Evolutionary conservation across 2,113 vertebrate genomes (phyloP).

Genomic region (Pelodiscus sinensis): DNA sequence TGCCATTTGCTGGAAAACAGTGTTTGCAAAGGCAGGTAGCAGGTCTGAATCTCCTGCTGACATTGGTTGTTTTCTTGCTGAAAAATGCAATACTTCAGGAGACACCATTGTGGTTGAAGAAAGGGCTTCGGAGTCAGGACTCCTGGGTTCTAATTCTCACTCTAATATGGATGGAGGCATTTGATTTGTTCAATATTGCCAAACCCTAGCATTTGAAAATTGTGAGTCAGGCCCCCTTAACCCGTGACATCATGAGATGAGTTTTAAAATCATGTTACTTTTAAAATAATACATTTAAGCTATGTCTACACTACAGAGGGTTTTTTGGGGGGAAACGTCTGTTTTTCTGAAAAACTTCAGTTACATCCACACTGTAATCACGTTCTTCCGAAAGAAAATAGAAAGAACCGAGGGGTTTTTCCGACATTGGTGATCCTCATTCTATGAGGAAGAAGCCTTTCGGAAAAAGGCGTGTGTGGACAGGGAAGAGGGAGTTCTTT

Average conservation of each 20-base stretch:
- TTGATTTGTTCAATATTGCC: slow-evolving; percentile 34
- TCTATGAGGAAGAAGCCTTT: too few relatives aligned
- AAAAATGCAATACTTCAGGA: neutral
- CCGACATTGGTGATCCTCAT: too few relatives aligned
- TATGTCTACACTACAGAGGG: too few relatives aligned
- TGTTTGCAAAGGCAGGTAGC: slow-evolving; percentile 57
- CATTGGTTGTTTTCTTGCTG: neutral
- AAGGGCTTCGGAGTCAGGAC: slow-evolving; percentile 6
- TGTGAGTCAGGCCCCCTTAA: rapidly evolving
- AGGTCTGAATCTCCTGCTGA: slow-evolving; percentile 14
- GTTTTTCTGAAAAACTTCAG: too few relatives aligned
- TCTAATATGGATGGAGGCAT: neutral
- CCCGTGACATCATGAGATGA: neutral
- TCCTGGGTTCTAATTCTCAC: neutral
- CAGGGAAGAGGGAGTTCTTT: too few relatives aligned
- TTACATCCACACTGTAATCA: too few relatives aligned
- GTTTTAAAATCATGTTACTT: neutral
- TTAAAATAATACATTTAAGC: neutral
- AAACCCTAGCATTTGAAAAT: slow-evolving; percentile 29
- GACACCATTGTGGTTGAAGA: slow-evolving; percentile 30
- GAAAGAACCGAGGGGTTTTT: too few relatives aligned
- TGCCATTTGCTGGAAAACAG: slow-evolving; percentile 24
- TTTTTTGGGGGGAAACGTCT: too few relatives aligned
- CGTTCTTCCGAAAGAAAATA: too few relatives aligned
- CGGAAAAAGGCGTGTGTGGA: too few relatives aligned